Evolutionary conservation across 1,140 invertebrate species (phyloP).

Genomic region (Drosophila sturtevanti): DNA sequence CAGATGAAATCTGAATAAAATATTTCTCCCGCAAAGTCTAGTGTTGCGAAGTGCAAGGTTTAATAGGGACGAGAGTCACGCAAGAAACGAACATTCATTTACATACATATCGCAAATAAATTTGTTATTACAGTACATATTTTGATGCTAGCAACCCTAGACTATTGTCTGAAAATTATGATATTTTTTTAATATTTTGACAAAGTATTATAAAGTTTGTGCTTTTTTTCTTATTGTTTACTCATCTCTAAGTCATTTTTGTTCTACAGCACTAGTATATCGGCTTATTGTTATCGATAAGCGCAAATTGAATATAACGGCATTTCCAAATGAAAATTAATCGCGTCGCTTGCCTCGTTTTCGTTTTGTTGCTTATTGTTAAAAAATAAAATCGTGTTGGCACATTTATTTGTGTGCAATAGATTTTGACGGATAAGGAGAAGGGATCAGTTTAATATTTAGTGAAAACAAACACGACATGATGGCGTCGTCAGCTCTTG

Average conservation of each 20-base stretch:
- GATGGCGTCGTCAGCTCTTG: slow-evolving; percentile 84
- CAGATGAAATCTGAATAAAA: slow-evolving; percentile 14
- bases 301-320: slow-evolving; percentile 70
- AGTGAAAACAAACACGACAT: background rate
- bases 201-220: background rate
- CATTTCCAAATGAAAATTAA: slow-evolving; percentile 43
- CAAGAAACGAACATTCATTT: no score
- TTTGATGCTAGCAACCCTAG: no score
- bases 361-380: slow-evolving; percentile 29
- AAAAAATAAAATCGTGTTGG: background rate
- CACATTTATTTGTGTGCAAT: background rate
- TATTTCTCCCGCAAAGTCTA: slow-evolving; percentile 14
- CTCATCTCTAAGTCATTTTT: background rate
- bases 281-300: slow-evolving; percentile 3
- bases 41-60: background rate
- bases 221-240: no score
- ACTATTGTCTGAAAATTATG: no score
- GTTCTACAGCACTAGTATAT: background rate
- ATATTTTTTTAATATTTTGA: no score
- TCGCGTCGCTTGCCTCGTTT: slow-evolving; percentile 67
- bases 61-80: background rate
- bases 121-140: no score
- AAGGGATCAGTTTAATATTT: background rate
- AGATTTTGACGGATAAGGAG: background rate
- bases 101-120: no score